Base-by-base conservation (phyloP, 1,140 invertebrate species). In the Frieseomelitta varia region DNA sequence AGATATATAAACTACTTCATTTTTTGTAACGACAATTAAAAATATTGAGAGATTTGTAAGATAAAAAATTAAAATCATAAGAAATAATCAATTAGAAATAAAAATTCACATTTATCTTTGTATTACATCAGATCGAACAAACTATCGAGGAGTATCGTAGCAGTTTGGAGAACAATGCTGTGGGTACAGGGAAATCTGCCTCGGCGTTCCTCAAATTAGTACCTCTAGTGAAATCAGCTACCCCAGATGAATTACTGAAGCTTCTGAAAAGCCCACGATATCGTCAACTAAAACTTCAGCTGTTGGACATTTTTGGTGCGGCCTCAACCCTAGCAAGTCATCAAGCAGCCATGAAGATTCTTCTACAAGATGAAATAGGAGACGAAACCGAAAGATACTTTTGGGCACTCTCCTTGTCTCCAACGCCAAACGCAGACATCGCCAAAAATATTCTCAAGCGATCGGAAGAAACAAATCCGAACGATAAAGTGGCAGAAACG, bases 351-450 rank as follows among this genome's bases (percentile, higher is more conserved):
- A 96, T 97, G 93, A 96, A 96, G 72, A 91, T 95, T 58, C 93
- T 97, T 1, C 95, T 96, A 76, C 96, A 97, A 63, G 95, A 96
- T 79, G 93, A 95, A 8, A 93, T 94, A 4, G 95, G 96, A 3
- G 96, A 97, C 79, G 92, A 96, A 24, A 95, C 96, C 10, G 97
- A 98, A 90, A 94, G 97, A 81, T 98, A 98, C 92, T 93, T 98
- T 1, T 96, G 97, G 95, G 96, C 96, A 0, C 88, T 97, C 21
- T 97, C 97, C 0, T 92, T 97, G 8, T 96, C 96, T 0, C 91
- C 93, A 11, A 84, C 87, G 10, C 94, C 93, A 1, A 53, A 94
- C 65, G 91, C 95, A 12, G 94, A 96, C 51, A 95, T 97, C 19
- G 93, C 97, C 27, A 94, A 95, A 90, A 96, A 97, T 93, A 91